Evolutionary conservation across 2,888 invertebrate genomes (phyloP).

Genomic region (Drosophila kuntzei): DNA sequence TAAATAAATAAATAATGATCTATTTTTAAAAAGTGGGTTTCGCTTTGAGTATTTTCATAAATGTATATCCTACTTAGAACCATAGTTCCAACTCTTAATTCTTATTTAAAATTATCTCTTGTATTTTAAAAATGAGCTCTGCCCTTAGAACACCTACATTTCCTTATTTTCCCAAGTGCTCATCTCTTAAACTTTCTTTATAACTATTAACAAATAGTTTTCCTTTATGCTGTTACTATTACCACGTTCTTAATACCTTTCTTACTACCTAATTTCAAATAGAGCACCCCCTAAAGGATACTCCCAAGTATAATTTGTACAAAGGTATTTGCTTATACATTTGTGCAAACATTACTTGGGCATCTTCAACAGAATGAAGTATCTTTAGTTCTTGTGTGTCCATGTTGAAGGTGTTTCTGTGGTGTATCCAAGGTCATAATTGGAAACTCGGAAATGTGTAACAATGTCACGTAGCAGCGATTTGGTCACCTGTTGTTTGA

Average conservation of each 20-base stretch:
- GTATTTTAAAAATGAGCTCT: too few species aligned
- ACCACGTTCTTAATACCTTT: not conserved
- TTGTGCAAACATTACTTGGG: not conserved
- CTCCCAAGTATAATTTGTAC: not conserved
- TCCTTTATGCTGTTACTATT: not conserved
- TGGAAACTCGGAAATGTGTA: slow-evolving; percentile 17
- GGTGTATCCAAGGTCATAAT: slow-evolving; percentile 32
- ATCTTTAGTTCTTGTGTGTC: not conserved
- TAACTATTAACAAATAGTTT: not conserved
- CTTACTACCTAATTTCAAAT: not conserved
- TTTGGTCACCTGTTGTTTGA: slow-evolving; percentile 50
- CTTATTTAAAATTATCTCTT: too few species aligned
- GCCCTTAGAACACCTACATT: too few species aligned
- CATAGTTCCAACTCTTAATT: too few species aligned
- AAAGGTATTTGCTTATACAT: not conserved
- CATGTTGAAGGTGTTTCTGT: not conserved
- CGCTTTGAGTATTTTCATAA: too few species aligned
- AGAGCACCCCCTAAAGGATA: not conserved
- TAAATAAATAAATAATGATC: too few species aligned
- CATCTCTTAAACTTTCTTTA: not conserved
- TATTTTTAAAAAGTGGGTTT: too few species aligned
- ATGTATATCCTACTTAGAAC: too few species aligned
- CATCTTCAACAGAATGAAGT: not conserved
- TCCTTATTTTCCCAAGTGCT: not conserved
- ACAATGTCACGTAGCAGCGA: slow-evolving; percentile 60